Conservation (phyloP, 2,113 vertebrate species). For the Uropsilus gracilis region DNA sequence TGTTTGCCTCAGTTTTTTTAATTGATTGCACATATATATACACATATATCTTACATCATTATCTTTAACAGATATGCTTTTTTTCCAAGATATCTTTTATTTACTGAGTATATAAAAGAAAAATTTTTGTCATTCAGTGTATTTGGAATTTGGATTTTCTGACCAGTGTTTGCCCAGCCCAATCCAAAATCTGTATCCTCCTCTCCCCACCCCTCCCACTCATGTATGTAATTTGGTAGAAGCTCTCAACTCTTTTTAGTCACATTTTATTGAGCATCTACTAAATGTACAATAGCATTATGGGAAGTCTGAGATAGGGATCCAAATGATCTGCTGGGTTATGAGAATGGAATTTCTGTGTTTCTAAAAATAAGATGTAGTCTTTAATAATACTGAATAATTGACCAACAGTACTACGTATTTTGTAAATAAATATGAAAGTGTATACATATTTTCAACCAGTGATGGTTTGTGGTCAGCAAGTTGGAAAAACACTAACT, state of each 20-base stretch:
- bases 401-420: neutral
- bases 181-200: neutral
- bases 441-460: neutral
- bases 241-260: neutral
- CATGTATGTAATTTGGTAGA: neutral
- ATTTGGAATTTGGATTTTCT: neutral
- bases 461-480: neutral
- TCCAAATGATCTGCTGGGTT: neutral
- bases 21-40: too few relatives aligned
- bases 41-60: too few relatives aligned
- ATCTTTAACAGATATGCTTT: neutral
- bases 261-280: constrained; percentile 12
- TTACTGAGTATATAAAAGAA: constrained; percentile 7
- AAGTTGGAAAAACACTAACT: neutral
- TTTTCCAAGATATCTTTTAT: neutral
- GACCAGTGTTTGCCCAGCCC: neutral
- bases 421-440: neutral
- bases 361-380: neutral
- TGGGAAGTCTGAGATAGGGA: neutral
- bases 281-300: neutral
- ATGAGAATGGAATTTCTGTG: neutral
- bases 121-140: neutral
- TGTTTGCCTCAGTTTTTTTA: too few relatives aligned
- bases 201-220: neutral
- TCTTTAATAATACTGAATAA: neutral